These are phyloP conservation scores for Pilophorus perplexus DNA, from an alignment of 2,888 invertebrate species.

Conservation along the genomic window DNA sequence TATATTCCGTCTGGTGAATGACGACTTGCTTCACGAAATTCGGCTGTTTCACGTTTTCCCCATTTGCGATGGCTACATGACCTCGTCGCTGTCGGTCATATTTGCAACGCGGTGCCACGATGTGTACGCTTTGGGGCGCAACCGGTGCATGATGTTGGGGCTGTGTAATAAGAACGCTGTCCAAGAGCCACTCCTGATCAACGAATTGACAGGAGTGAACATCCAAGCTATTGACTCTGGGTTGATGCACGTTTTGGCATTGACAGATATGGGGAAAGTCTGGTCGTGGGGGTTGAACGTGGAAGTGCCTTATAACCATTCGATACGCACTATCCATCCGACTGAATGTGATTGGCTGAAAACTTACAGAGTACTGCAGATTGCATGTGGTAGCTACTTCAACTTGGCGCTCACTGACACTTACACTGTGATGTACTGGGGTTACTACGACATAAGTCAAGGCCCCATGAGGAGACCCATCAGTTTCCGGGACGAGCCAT, in stretches of 20 bases:
- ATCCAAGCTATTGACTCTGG: conserved; percentile 6
- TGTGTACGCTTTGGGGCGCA: conserved; percentile 1
- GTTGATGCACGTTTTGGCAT: conserved; percentile 5
- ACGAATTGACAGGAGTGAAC: background rate
- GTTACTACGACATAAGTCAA: conserved; percentile 21
- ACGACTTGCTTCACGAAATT: conserved; percentile 5
- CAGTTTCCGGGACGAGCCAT: background rate
- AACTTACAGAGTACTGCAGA: conserved; percentile 3
- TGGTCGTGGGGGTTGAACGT: conserved; percentile 16
- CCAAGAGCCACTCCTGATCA: background rate
- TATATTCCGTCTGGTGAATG: conserved; percentile 6
- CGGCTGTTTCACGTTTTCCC: conserved; percentile 25
- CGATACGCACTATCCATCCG: background rate
- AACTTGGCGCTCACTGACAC: conserved; percentile 1
- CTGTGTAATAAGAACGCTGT: background rate
- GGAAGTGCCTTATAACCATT: background rate
- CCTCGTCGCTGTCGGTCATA: conserved; percentile 9
- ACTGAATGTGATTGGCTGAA: background rate
- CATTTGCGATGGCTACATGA: conserved; percentile 25
- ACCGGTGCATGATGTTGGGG: conserved; percentile 1
- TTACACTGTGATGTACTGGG: conserved; percentile 13
- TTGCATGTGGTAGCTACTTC: conserved; percentile 20
- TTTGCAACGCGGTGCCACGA: background rate
- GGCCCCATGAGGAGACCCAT: conserved; percentile 1
- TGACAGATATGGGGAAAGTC: background rate